Evolutionary conservation across 2,888 invertebrate genomes (phyloP), one percentile per base, ranked within the genome.

Genomic region (Tolmerus cingulatus): DNA sequence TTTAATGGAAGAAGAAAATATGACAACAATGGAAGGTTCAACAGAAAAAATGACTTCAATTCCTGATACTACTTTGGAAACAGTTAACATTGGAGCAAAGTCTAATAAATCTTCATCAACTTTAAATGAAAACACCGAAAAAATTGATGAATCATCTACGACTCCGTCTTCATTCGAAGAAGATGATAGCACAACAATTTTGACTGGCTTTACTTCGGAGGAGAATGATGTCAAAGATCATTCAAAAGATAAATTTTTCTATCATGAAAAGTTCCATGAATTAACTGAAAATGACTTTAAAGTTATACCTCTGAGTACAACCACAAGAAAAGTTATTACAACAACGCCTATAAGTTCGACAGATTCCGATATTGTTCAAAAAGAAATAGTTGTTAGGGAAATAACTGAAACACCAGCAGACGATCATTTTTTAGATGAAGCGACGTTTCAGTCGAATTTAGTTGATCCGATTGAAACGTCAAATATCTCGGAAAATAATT

Each of bases 401-500:
- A 16, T 76, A 14, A 37, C 55, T 66, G 87, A 89, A 89, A 85
- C 74, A 16, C 87, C 88, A 2, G 89, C 88, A 19, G 88, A 89
- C 89, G 89, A 89, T 90, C 86, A 89, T 89, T 90, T 89, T 89
- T 90, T 89, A 90, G 89, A 66, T 87, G 76, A 88, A 88, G 87
- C 87, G 89, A 89, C 89, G 89, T 89, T 89, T 89, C 89, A 89
- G 82, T 88, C 89, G 88, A 88, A 88, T 87, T 76, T 43, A 19
- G 85, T 74, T 86, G 87, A 89, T 85, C 88, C 89, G 87, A 79
- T 88, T 88, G 90, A 86, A 89, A 88, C 89, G 89, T 89, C 89
- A 85, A 88, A 86, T 57, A 79, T 85, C 86, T 88, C 88, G 87
- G 89, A 88, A 43, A 88, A 76, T 74, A 55, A 51, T 85, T 12